A percentile compares a stretch with the other conserved stretches of the same genome.
These are phyloP conservation scores for Anguilla obscura DNA, from an alignment of 2,797 vertebrate genomes.

Conservation along the genomic window DNA sequence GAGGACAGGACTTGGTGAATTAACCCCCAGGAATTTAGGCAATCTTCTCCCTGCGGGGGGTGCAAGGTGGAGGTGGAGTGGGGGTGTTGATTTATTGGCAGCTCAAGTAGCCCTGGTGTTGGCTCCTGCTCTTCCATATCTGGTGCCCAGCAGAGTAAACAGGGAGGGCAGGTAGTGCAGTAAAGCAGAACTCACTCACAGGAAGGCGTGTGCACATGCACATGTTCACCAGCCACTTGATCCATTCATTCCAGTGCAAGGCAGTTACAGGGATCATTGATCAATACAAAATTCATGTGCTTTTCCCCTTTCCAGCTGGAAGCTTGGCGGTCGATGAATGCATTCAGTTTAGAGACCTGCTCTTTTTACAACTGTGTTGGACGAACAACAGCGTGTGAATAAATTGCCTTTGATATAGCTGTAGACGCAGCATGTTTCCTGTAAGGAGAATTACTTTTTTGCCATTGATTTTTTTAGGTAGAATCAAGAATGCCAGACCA, in stretches of 20 bases:
- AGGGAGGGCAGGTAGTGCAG: constrained; percentile 64
- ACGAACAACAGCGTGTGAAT: not conserved
- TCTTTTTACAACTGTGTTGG: not conserved
- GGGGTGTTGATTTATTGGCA: constrained; percentile 87
- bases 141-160: constrained; percentile 78
- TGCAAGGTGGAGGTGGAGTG: constrained; percentile 61
- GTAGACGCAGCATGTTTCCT: not conserved
- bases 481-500: not conserved
- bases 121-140: constrained; percentile 78
- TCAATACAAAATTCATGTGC: not conserved
- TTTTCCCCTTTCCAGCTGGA: not conserved
- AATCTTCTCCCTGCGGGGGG: constrained; percentile 67
- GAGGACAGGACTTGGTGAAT: constrained; percentile 68
- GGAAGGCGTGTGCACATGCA: not conserved
- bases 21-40: constrained; percentile 78
- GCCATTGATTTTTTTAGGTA: not conserved
- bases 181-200: constrained; percentile 57
- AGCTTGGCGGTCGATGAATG: not conserved
- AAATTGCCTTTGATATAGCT: not conserved
- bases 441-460: not conserved
- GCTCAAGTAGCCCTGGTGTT: constrained; percentile 70
- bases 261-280: not conserved
- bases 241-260: not conserved
- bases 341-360: not conserved
- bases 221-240: not conserved